Conservation (phyloP, 1,140 invertebrate genomes). For the Triops cancriformis region DNA sequence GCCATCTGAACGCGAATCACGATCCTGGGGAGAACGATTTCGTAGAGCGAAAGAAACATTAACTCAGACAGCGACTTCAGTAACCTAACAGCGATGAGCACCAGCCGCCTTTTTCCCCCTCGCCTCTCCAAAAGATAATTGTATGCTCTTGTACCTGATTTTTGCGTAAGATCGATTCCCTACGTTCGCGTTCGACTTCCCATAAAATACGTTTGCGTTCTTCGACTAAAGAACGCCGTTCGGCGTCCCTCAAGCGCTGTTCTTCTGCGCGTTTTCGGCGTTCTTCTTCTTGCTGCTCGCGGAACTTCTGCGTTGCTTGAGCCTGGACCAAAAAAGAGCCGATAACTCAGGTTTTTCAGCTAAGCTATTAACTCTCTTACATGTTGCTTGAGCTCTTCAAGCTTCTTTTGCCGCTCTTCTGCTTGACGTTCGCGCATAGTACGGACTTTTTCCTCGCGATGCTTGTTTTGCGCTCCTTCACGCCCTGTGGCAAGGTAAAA, state of each 20-base stretch:
- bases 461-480: slow-evolving; percentile 16
- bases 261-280: slow-evolving; percentile 68
- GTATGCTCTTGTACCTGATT: slow-evolving; percentile 47
- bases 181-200: slow-evolving; percentile 71
- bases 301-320: slow-evolving; percentile 71
- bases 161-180: slow-evolving; percentile 72
- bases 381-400: slow-evolving; percentile 69
- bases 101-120: not conserved
- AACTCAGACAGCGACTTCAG: not conserved
- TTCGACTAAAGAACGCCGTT: slow-evolving; percentile 63
- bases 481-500: slow-evolving; percentile 13
- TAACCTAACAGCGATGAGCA: not conserved
- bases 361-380: slow-evolving; percentile 29
- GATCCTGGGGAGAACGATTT: slow-evolving; percentile 44
- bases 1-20: slow-evolving; percentile 69
- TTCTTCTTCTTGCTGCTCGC: slow-evolving; percentile 79
- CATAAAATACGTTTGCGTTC: slow-evolving; percentile 76
- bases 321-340: slow-evolving; percentile 47
- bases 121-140: not conserved
- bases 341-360: not conserved
- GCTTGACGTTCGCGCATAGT: slow-evolving; percentile 62
- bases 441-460: slow-evolving; percentile 42
- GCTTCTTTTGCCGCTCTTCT: slow-evolving; percentile 70
- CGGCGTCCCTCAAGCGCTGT: slow-evolving; percentile 62
- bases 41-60: not conserved